Evolutionary conservation across 2,797 vertebrate species (phyloP).

Genomic region (Mionectes olivaceus): DNA sequence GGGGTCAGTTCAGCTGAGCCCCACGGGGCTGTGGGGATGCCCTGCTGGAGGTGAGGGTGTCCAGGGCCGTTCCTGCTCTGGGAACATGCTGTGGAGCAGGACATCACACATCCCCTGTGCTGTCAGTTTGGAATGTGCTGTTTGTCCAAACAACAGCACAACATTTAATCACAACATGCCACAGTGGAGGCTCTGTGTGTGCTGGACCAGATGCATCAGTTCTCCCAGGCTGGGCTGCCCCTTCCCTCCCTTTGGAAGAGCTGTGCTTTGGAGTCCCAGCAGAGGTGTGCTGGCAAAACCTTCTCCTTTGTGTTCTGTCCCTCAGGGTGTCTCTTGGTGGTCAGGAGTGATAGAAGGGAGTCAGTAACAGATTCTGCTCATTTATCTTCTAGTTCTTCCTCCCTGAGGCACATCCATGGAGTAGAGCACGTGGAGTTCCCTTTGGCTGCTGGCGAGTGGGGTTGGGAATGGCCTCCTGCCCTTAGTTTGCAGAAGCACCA

Average conservation of each 20-base stretch:
- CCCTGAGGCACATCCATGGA: fast-evolving
- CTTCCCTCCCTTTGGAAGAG: not conserved
- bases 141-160: not conserved
- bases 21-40: not conserved
- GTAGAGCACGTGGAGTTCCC: not conserved
- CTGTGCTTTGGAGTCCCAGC: not conserved
- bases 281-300: not conserved
- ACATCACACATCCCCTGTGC: not conserved
- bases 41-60: not conserved
- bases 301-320: not conserved
- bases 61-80: not conserved
- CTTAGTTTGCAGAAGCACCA: not conserved
- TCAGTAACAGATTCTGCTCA: not conserved
- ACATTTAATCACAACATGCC: not conserved
- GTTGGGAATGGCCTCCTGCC: not conserved
- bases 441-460: not conserved
- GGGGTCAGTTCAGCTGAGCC: too few relatives aligned
- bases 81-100: not conserved
- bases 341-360: not conserved
- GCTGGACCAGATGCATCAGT: not conserved
- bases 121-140: not conserved
- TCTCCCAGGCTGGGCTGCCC: not conserved
- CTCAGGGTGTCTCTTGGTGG: not conserved
- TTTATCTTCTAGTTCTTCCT: not conserved
- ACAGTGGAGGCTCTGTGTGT: not conserved